Evolutionary conservation across 2,113 vertebrate genomes (phyloP).

Genomic region (Hirundichthys speculiger): DNA sequence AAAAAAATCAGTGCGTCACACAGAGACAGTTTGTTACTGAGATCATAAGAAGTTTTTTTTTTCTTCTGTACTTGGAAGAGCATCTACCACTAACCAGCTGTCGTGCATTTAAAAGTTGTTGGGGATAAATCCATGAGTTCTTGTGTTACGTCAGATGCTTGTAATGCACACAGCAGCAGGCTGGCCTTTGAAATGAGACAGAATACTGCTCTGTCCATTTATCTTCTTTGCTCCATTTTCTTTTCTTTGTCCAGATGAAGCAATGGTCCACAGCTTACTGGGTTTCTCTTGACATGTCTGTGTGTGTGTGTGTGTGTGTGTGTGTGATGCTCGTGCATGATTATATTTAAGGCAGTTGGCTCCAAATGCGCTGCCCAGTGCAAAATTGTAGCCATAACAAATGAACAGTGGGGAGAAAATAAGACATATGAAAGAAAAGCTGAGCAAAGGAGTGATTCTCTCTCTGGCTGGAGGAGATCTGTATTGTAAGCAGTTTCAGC

Average conservation of each 20-base stretch:
- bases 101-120: constrained; percentile 73
- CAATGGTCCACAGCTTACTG: constrained; percentile 53
- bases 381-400: constrained; percentile 81
- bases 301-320: constrained; percentile 22
- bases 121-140: constrained; percentile 59
- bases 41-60: constrained; percentile 57
- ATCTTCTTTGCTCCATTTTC: constrained; percentile 53
- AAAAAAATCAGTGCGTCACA: constrained; percentile 15
- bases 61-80: constrained; percentile 46
- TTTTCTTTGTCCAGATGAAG: constrained; percentile 43
- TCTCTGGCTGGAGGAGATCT: constrained; percentile 77
- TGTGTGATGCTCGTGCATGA: constrained; percentile 31
- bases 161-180: constrained; percentile 65
- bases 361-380: constrained; percentile 81
- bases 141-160: constrained; percentile 72
- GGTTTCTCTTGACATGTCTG: constrained; percentile 58
- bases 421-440: constrained; percentile 83
- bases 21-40: constrained; percentile 67
- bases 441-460: constrained; percentile 82
- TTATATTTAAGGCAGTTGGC: constrained; percentile 74
- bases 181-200: constrained; percentile 67
- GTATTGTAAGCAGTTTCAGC: constrained; percentile 86
- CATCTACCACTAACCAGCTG: constrained; percentile 73
- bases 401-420: constrained; percentile 78
- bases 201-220: constrained; percentile 60